Conservation (phyloP, 1,140 invertebrate genomes). For the Orussus abietinus region DNA sequence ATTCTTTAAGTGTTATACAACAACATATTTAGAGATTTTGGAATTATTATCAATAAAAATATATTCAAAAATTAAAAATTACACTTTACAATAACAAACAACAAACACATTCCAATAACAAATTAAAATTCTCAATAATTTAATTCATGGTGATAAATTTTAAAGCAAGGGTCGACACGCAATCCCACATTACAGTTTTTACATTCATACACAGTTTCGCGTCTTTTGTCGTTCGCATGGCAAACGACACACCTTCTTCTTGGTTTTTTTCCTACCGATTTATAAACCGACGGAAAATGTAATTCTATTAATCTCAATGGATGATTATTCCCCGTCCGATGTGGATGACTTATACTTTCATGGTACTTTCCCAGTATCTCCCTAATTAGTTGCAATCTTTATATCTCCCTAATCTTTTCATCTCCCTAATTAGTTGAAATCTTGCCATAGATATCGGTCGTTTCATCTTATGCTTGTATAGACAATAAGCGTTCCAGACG, state of each 20-base stretch:
- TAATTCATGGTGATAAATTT: no score
- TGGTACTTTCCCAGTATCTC: conserved; percentile 17
- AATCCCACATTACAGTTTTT: no score
- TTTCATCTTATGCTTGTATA: conserved; percentile 15
- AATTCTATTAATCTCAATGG: conserved; percentile 13
- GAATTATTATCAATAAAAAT: conserved; percentile 11
- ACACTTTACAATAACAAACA: no score
- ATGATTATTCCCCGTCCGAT: conserved; percentile 12
- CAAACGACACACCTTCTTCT: conserved; percentile 2
- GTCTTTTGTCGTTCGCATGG: conserved; percentile 1
- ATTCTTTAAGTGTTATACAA: conserved; percentile 10
- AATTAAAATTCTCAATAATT: no score
- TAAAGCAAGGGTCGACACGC: no score
- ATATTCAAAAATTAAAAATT: background rate
- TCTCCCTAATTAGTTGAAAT: no score
- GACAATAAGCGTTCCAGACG: conserved; percentile 16
- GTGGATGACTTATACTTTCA: conserved; percentile 10
- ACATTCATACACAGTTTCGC: conserved; percentile 1
- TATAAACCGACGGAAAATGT: conserved; percentile 14
- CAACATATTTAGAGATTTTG: conserved; percentile 9
- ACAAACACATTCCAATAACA: no score
- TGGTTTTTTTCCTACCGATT: conserved; percentile 7
- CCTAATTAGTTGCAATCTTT: conserved; percentile 17
- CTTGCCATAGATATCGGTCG: conserved; percentile 13
- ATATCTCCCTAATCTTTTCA: no score